phyloP scores from a whole-genome alignment of 2,113 vertebrate species.

The Oreocharis arfaki region DNA sequence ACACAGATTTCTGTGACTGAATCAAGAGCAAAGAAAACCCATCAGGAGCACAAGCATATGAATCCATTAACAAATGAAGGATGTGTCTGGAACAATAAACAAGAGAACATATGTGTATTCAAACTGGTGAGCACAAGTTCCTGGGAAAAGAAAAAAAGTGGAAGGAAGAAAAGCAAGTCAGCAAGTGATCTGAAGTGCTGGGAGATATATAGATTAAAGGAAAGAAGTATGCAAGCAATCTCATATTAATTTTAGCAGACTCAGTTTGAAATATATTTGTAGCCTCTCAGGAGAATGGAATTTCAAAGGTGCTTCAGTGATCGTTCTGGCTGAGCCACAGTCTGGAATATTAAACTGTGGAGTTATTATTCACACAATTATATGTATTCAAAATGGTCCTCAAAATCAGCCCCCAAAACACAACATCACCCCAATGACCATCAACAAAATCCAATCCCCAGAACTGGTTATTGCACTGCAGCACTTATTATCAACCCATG shows the following conservation, averaged over 20 bases:
- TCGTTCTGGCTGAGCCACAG: background rate
- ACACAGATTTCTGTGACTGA: background rate
- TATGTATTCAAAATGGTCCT: background rate
- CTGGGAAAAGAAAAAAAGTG: background rate
- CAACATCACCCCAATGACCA: rapidly evolving
- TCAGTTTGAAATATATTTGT: slow-evolving; percentile 7
- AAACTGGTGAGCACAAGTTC: background rate
- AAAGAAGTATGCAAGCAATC: background rate
- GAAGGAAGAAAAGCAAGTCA: background rate
- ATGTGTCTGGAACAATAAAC: background rate
- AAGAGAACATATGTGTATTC: background rate
- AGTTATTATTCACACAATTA: background rate
- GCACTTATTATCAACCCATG: background rate
- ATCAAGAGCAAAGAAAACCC: background rate
- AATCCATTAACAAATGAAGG: background rate
- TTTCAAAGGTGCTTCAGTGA: background rate
- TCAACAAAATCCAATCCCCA: background rate
- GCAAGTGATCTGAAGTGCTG: background rate
- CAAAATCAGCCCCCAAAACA: rapidly evolving
- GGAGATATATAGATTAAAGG: background rate
- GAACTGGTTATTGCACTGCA: background rate
- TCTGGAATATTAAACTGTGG: background rate
- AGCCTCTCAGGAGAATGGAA: background rate
- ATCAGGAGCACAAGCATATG: background rate
- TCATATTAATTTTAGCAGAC: background rate